Percentiles rank a stretch among this genome's conserved stretches.
These are phyloP conservation scores for Fratercula arctica DNA, from an alignment of 2,797 vertebrate species.

Conservation along the genomic window DNA sequence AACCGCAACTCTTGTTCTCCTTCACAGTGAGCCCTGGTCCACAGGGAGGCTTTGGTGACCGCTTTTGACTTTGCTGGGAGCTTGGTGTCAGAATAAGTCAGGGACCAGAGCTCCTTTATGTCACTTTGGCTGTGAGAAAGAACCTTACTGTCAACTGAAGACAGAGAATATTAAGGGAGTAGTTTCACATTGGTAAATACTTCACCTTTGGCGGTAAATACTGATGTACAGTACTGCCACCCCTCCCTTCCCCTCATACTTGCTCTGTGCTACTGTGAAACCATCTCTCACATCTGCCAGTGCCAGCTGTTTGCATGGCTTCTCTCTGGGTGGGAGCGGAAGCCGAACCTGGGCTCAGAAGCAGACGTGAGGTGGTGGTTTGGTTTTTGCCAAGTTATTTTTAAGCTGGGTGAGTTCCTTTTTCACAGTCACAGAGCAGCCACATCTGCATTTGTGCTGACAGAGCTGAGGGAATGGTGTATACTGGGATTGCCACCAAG, in stretches of 20 bases:
- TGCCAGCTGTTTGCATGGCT: not conserved
- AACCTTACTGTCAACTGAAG: not conserved
- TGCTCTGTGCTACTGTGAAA: not conserved
- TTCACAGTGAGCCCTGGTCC: not conserved
- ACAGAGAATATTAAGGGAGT: not conserved
- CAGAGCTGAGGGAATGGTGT: not conserved
- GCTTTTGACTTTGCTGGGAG: not conserved
- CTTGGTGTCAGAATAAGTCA: not conserved
- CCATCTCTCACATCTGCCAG: not conserved
- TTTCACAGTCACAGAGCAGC: not conserved
- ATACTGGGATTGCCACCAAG: not conserved
- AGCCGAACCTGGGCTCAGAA: not conserved
- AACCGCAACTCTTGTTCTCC: not conserved
- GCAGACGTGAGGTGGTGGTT: not conserved
- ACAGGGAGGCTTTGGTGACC: not conserved
- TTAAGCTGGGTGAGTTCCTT: not conserved
- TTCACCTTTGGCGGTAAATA: not conserved
- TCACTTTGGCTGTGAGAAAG: not conserved
- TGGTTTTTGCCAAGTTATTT: not conserved
- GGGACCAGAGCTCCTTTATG: not conserved
- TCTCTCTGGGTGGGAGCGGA: not conserved
- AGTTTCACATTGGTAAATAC: not conserved
- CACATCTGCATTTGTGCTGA: conserved; percentile 2
- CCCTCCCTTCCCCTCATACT: not conserved
- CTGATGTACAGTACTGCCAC: not conserved